These are phyloP conservation scores for Muntiacus muntjak DNA, from an alignment of 2,113 vertebrate genomes.

Conservation along the genomic window DNA sequence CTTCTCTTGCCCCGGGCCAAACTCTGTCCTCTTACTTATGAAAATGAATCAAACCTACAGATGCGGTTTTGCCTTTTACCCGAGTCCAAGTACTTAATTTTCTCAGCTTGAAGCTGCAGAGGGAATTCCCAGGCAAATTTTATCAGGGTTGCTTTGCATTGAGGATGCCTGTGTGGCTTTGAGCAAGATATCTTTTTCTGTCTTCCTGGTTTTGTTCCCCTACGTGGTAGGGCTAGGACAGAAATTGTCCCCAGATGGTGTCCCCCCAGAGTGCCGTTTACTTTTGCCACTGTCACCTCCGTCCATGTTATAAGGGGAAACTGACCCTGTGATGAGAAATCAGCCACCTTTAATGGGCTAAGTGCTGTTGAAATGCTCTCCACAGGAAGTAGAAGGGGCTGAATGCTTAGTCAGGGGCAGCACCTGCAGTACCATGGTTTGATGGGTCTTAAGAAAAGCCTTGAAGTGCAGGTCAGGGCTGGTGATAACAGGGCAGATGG, in stretches of 20 bases:
- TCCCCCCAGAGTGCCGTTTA: not conserved
- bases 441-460: not conserved
- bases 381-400: not conserved
- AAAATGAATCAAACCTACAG: conserved; percentile 35
- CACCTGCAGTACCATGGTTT: not conserved
- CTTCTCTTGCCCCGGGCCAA: not conserved
- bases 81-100: not conserved
- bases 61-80: not conserved
- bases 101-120: not conserved
- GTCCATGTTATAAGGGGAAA: fast-evolving
- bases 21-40: conserved; percentile 34
- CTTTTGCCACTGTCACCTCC: not conserved
- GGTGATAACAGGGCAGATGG: not conserved
- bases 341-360: too few relatives aligned
- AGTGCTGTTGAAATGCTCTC: fast-evolving
- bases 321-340: not conserved
- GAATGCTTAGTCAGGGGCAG: fast-evolving
- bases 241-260: not conserved
- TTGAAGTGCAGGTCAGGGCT: not conserved
- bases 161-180: not conserved
- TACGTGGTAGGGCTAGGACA: not conserved
- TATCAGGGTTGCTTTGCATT: not conserved
- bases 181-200: not conserved
- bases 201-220: not conserved
- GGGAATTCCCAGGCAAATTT: conserved; percentile 11